Evolutionary conservation across 2,113 vertebrate species (phyloP).

Genomic region (Oreotrochilus melanogaster): DNA sequence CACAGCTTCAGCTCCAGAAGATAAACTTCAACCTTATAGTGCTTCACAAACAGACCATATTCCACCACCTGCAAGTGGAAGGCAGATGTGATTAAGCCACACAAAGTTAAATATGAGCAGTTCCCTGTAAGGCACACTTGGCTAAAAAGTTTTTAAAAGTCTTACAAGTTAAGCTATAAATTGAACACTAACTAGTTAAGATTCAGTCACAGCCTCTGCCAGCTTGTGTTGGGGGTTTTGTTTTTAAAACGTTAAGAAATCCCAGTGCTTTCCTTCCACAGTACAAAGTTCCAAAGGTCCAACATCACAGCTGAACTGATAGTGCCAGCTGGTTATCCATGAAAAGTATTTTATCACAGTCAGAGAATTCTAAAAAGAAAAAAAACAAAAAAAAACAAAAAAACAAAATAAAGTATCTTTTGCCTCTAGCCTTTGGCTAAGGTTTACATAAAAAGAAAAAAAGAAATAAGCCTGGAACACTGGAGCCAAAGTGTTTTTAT

Average conservation of each 20-base stretch:
- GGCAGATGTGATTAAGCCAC: background rate
- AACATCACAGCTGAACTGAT: background rate
- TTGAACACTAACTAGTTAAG: background rate
- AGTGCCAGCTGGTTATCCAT: background rate
- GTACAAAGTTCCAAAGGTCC: background rate
- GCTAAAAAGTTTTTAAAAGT: background rate
- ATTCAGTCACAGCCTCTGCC: background rate
- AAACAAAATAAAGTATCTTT: background rate
- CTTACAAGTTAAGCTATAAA: background rate
- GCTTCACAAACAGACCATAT: constrained; percentile 96
- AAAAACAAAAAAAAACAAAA: background rate
- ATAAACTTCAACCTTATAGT: constrained; percentile 98
- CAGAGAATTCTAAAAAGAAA: background rate
- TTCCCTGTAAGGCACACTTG: background rate
- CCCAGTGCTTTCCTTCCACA: background rate
- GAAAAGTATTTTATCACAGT: background rate
- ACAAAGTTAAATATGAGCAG: background rate
- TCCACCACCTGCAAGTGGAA: constrained; percentile 88
- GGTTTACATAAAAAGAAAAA: background rate
- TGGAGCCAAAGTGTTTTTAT: background rate
- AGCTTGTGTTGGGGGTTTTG: background rate
- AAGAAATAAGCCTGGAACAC: background rate
- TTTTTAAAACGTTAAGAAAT: background rate
- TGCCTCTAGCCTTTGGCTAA: background rate
- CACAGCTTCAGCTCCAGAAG: constrained; percentile 94